phyloP scores from a whole-genome alignment of 2,113 vertebrate genomes.

The Sisor rabdophorus region DNA sequence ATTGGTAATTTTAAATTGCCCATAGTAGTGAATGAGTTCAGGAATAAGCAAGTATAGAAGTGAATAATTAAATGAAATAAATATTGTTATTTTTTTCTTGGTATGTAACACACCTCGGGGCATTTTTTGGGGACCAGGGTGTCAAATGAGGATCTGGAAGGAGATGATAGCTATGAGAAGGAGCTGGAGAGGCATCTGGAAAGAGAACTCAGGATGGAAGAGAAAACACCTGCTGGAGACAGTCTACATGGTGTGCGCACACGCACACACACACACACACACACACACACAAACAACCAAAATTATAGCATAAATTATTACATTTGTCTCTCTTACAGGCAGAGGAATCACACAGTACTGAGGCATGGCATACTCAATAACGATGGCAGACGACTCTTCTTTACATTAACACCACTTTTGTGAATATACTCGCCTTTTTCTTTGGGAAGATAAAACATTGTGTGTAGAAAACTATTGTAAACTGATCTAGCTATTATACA shows the following conservation, averaged over 20 bases:
- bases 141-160: constrained; percentile 72
- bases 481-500: constrained; percentile 83
- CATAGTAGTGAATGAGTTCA: no score
- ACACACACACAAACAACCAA: background rate
- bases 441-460: constrained; percentile 79
- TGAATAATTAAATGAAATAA: no score
- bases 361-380: background rate
- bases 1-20: no score
- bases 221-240: constrained; percentile 84
- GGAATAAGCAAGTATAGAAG: no score
- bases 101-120: background rate
- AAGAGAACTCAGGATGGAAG: constrained; percentile 84
- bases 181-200: constrained; percentile 88
- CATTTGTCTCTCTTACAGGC: background rate
- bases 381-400: constrained; percentile 14
- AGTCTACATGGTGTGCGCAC: constrained; percentile 79
- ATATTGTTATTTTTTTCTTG: background rate
- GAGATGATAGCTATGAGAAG: constrained; percentile 82
- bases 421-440: constrained; percentile 91
- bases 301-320: background rate
- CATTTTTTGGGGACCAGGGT: constrained; percentile 6
- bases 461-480: constrained; percentile 94
- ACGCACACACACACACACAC: constrained; percentile 8
- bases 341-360: constrained; percentile 12
- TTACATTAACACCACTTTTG: constrained; percentile 52